Conservation (phyloP, 2,113 vertebrate genomes). For the Mesitornis unicolor region DNA sequence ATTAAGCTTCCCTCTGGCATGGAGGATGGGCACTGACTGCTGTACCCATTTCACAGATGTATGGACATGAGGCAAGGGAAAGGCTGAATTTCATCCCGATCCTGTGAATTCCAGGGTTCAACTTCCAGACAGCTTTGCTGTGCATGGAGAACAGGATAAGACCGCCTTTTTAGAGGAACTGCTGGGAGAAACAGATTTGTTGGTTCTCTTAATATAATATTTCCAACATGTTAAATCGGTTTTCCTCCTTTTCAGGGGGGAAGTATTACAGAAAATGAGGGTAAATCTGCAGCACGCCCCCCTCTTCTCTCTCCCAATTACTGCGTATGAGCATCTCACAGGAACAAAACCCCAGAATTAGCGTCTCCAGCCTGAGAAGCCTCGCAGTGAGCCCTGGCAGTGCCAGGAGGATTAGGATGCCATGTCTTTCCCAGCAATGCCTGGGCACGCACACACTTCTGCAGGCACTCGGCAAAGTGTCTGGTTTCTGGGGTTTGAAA, state of each 20-base stretch:
- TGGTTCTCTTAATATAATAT: background rate
- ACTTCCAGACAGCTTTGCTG: background rate
- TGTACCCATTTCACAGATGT: background rate
- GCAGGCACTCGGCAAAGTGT: background rate
- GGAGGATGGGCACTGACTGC: background rate
- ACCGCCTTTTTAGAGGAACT: background rate
- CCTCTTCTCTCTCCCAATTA: background rate
- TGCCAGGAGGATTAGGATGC: background rate
- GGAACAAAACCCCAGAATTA: background rate
- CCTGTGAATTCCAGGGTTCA: background rate
- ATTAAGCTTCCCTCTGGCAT: background rate
- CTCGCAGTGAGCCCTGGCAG: background rate
- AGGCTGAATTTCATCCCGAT: background rate
- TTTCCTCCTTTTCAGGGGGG: background rate
- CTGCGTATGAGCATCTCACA: background rate
- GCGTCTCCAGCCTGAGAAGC: background rate
- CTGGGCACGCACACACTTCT: background rate
- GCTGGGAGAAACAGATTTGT: background rate
- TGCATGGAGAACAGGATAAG: background rate
- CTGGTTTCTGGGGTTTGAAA: conserved; percentile 1
- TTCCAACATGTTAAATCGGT: background rate
- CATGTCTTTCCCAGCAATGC: rapidly evolving
- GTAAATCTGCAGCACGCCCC: rapidly evolving
- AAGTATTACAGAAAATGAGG: background rate
- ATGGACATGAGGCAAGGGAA: background rate